phyloP scores from a whole-genome alignment of 30 jellyfish, hydroid and myxozoan genomes.

The Aurelia coerulea region DNA sequence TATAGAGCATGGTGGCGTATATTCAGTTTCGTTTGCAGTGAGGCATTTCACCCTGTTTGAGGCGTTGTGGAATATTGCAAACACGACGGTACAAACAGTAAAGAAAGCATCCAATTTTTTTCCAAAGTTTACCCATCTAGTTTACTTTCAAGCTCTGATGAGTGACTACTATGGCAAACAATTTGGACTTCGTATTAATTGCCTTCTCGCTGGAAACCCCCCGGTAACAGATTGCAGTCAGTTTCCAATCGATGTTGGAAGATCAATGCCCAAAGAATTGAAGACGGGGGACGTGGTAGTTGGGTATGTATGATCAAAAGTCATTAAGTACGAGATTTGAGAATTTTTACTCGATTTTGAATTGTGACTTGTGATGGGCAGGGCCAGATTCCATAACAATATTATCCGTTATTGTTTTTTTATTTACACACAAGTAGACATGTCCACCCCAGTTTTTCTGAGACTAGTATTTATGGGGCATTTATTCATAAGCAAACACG shows the following conservation, averaged over 20 bases:
- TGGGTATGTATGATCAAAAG: slow-evolving; percentile 39
- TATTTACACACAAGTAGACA: too few relatives aligned
- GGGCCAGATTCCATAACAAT: too few relatives aligned
- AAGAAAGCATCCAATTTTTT: slow-evolving; percentile 47
- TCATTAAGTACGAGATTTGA: too few relatives aligned
- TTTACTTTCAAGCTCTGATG: slow-evolving; percentile 88
- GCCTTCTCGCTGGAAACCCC: slow-evolving; percentile 75
- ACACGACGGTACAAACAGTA: slow-evolving; percentile 38
- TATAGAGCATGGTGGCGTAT: slow-evolving; percentile 11
- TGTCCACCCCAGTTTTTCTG: too few relatives aligned
- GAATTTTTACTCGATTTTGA: too few relatives aligned
- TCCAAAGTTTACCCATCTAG: slow-evolving; percentile 67
- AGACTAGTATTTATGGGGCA: too few relatives aligned
- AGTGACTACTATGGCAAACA: slow-evolving; percentile 80
- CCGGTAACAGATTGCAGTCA: slow-evolving; percentile 60
- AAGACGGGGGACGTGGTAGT: slow-evolving; percentile 80
- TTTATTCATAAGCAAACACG: too few relatives aligned
- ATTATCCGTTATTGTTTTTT: too few relatives aligned
- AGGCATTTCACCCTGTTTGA: slow-evolving; percentile 82
- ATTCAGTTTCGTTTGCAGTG: slow-evolving; percentile 66
- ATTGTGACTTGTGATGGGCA: too few relatives aligned
- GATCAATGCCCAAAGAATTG: slow-evolving; percentile 69
- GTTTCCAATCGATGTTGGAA: slow-evolving; percentile 83
- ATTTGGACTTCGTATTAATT: slow-evolving; percentile 85
- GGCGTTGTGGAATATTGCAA: slow-evolving; percentile 63